A percentile compares a stretch with the other conserved stretches of the same genome.
phyloP scores from a whole-genome alignment of 2,797 vertebrate species.

The Lophius americanus region DNA sequence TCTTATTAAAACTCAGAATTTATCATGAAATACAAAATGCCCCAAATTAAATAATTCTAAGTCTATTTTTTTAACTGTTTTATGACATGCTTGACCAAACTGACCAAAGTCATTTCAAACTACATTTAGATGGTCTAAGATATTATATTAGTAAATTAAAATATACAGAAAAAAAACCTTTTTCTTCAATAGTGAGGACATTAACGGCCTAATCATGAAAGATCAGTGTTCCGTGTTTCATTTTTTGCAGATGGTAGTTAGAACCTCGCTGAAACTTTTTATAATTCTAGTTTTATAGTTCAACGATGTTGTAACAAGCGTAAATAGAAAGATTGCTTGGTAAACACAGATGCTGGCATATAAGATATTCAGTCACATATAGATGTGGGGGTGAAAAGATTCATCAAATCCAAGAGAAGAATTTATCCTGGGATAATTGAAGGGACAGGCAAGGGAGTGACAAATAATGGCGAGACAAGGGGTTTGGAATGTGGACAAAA shows the following conservation, averaged over 20 bases:
- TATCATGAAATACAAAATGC: too few species aligned
- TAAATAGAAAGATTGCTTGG: constrained; percentile 38
- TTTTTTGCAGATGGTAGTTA: constrained; percentile 37
- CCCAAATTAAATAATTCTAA: too few species aligned
- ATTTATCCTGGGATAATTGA: constrained; percentile 40
- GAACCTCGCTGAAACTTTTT: constrained; percentile 24
- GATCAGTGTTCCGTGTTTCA: constrained; percentile 32
- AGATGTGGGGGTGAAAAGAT: constrained; percentile 51
- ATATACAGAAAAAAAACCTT: too few species aligned
- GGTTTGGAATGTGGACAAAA: constrained; percentile 27
- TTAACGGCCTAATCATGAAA: too few species aligned
- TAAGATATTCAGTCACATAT: constrained; percentile 48
- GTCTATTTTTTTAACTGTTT: too few species aligned
- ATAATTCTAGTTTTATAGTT: constrained; percentile 19
- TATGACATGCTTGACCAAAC: too few species aligned
- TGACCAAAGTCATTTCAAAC: too few species aligned
- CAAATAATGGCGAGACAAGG: constrained; percentile 39
- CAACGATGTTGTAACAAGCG: constrained; percentile 34
- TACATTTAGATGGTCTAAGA: too few species aligned
- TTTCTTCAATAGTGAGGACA: too few species aligned
- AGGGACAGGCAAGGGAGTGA: constrained; percentile 28
- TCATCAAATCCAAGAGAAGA: constrained; percentile 54
- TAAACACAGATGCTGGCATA: constrained; percentile 40
- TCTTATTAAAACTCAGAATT: too few species aligned
- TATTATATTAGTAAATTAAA: too few species aligned